Evolutionary conservation across 2,888 invertebrate species (phyloP).

Genomic region (Cistogaster globosa): DNA sequence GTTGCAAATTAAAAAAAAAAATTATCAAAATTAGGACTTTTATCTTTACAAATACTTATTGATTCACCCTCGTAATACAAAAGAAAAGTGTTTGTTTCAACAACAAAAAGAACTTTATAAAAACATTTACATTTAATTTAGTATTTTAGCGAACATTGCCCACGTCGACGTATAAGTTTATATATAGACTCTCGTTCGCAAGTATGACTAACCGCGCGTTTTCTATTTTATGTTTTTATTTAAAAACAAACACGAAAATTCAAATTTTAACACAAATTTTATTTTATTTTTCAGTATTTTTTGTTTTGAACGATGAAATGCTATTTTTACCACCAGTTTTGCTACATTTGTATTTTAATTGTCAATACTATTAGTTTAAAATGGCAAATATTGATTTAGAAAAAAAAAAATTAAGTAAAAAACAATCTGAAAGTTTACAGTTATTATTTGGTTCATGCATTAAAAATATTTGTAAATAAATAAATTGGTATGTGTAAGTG

Average conservation of each 20-base stretch:
- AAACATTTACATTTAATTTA: too few relatives aligned
- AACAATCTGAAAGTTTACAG: conserved; percentile 34
- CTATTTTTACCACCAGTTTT: conserved; percentile 14
- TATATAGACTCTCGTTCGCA: neutral
- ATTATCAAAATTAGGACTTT: too few relatives aligned
- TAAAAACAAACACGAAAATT: conserved; percentile 15
- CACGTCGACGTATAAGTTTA: conserved; percentile 4
- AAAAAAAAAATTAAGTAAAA: conserved; percentile 13
- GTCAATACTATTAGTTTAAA: conserved; percentile 57
- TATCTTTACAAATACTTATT: too few relatives aligned
- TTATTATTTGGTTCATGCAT: conserved; percentile 45
- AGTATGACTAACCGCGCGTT: conserved; percentile 15
- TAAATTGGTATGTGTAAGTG: conserved; percentile 6
- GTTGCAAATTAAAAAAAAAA: too few relatives aligned
- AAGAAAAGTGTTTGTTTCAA: too few relatives aligned
- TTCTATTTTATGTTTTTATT: conserved; percentile 32
- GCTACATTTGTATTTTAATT: conserved; percentile 37
- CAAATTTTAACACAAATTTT: neutral
- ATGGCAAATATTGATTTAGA: conserved; percentile 57
- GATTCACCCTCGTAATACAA: too few relatives aligned
- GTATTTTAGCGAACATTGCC: neutral
- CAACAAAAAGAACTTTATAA: too few relatives aligned
- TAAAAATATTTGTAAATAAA: conserved; percentile 39
- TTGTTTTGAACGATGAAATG: neutral
- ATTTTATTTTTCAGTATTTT: conserved; percentile 5